Percentiles rank a stretch among this genome's conserved stretches.
Conservation (phyloP, 2,797 vertebrate genomes). For the Peromyscus melanophrys region DNA sequence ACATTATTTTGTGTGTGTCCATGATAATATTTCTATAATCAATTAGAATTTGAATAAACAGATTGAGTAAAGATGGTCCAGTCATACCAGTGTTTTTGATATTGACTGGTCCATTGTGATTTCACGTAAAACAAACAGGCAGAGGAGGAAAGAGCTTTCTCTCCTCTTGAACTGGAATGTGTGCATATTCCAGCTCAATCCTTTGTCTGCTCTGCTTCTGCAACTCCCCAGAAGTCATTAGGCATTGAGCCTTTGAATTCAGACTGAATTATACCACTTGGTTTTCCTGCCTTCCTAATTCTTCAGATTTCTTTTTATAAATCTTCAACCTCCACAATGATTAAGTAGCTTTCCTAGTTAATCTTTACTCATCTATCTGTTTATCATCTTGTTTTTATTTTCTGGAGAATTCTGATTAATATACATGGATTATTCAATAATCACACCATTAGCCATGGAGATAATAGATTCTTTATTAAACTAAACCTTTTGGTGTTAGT, state of each 20-base stretch:
- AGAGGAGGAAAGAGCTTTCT: accelerated
- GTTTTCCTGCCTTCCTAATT: neutral
- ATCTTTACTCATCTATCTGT: neutral
- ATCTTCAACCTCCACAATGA: too few species aligned
- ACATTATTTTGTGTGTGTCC: neutral
- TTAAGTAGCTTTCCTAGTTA: neutral
- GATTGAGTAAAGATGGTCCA: neutral
- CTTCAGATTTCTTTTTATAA: neutral
- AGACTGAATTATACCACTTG: neutral
- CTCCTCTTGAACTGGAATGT: neutral
- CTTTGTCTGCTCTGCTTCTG: neutral
- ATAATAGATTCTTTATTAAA: neutral
- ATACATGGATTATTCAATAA: neutral
- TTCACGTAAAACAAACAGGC: neutral
- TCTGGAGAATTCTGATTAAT: neutral
- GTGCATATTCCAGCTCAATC: too few species aligned
- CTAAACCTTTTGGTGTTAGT: neutral
- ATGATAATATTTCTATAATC: neutral
- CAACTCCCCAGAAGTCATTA: accelerated
- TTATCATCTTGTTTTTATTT: neutral
- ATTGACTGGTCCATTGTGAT: neutral
- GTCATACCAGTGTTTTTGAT: neutral
- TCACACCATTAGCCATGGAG: neutral
- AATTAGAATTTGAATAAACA: neutral
- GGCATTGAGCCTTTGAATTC: neutral